Conservation (phyloP, 2,113 vertebrate species). For the Rhea americana region DNA sequence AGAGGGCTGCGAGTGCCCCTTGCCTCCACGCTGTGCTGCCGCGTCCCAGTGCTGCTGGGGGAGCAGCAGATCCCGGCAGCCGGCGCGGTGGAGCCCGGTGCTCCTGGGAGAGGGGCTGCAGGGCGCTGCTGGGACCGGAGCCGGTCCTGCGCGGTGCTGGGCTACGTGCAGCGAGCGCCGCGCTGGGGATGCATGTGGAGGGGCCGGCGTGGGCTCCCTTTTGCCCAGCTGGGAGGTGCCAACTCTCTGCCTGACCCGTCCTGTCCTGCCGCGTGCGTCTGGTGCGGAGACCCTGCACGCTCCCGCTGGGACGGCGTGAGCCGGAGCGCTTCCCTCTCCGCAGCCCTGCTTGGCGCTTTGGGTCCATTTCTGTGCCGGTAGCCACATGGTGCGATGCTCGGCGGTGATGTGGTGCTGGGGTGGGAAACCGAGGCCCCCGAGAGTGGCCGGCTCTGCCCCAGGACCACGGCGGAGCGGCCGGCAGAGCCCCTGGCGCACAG, state of each 20-base stretch:
- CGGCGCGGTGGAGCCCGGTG: not conserved
- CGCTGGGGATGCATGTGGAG: not conserved
- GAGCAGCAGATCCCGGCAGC: not conserved
- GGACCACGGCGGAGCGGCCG: not conserved
- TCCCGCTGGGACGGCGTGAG: fast-evolving
- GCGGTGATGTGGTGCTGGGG: fast-evolving
- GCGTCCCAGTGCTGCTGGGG: not conserved
- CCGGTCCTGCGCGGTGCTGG: fast-evolving
- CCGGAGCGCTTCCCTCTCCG: not conserved
- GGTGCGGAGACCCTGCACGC: not conserved
- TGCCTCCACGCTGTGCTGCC: not conserved
- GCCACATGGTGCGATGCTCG: fast-evolving
- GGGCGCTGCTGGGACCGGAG: not conserved
- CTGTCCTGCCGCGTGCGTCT: not conserved
- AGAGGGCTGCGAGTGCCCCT: not conserved
- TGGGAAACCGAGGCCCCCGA: not conserved
- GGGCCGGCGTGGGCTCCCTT: not conserved
- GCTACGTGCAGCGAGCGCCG: not conserved
- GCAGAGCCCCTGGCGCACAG: fast-evolving
- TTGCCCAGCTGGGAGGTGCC: not conserved
- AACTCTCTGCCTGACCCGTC: not conserved
- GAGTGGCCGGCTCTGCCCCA: fast-evolving
- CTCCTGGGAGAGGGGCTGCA: fast-evolving
- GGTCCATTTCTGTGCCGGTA: fast-evolving
- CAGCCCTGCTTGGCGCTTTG: not conserved